Conservation (phyloP, 2,797 vertebrate genomes). For the Lacerta agilis region DNA sequence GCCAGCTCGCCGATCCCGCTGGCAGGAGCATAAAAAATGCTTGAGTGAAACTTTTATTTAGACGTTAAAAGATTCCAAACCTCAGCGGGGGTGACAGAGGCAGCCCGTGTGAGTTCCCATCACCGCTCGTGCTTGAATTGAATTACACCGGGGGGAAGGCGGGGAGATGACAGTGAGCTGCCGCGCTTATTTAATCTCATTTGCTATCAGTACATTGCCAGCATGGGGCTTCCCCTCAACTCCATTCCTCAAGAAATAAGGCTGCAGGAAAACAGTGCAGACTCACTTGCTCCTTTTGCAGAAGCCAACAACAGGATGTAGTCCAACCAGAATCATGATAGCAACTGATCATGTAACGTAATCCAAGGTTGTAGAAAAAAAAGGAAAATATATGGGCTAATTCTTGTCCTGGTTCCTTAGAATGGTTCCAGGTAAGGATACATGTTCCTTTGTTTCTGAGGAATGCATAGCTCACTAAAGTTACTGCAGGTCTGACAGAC, state of each 20-base stretch:
- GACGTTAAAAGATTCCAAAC: constrained; percentile 76
- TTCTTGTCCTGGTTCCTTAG: neutral
- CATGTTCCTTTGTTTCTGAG: neutral
- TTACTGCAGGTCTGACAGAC: neutral
- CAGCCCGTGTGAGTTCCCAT: constrained; percentile 81
- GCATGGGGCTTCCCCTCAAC: constrained; percentile 78
- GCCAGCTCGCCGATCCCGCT: constrained; percentile 78
- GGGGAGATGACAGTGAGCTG: constrained; percentile 77
- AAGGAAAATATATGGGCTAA: neutral
- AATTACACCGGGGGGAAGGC: constrained; percentile 81
- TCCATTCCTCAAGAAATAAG: constrained; percentile 56
- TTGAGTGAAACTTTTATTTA: constrained; percentile 80
- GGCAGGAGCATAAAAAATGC: constrained; percentile 80
- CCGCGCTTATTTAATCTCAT: constrained; percentile 87
- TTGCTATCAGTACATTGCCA: constrained; percentile 85
- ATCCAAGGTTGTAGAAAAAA: neutral
- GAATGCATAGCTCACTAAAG: neutral
- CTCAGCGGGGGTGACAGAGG: constrained; percentile 79
- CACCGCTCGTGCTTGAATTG: constrained; percentile 78
- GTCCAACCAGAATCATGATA: neutral
- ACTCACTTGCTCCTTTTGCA: constrained; percentile 38
- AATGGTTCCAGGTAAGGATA: neutral
- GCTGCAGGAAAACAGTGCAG: constrained; percentile 40
- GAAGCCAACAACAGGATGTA: neutral
- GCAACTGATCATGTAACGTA: neutral